Conservation (phyloP, 2,113 vertebrate genomes). For the Peromyscus polionotus region DNA sequence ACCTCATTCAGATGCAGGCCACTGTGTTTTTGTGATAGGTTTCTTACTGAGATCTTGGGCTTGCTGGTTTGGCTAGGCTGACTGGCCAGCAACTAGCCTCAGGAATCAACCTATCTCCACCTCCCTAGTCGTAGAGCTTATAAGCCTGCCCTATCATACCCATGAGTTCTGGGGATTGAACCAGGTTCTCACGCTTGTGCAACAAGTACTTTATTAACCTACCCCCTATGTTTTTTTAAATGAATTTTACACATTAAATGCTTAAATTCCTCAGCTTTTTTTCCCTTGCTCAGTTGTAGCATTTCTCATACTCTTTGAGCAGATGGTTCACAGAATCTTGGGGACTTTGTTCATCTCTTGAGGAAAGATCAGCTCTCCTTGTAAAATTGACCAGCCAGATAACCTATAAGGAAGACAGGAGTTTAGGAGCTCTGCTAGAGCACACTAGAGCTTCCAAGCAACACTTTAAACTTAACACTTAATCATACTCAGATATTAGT, state of each 20-base stretch:
- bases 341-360: background rate
- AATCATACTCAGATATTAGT: background rate
- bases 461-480: background rate
- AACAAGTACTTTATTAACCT: background rate
- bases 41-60: background rate
- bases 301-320: background rate
- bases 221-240: background rate
- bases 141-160: background rate
- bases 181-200: background rate
- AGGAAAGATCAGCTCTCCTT: background rate
- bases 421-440: background rate
- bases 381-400: background rate
- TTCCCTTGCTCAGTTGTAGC: background rate
- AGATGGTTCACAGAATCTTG: background rate
- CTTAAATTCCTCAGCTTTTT: constrained; percentile 6
- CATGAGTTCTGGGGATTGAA: background rate
- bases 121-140: background rate
- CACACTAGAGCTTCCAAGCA: background rate
- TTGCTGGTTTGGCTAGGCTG: background rate
- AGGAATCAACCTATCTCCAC: background rate
- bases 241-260: background rate
- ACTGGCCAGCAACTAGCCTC: background rate
- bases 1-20: background rate
- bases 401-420: background rate
- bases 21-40: background rate